Percentiles rank a stretch among this genome's conserved stretches.
These are phyloP conservation scores for Brachyrhaphis roseni DNA, from an alignment of 2,797 vertebrate genomes.

Conservation along the genomic window DNA sequence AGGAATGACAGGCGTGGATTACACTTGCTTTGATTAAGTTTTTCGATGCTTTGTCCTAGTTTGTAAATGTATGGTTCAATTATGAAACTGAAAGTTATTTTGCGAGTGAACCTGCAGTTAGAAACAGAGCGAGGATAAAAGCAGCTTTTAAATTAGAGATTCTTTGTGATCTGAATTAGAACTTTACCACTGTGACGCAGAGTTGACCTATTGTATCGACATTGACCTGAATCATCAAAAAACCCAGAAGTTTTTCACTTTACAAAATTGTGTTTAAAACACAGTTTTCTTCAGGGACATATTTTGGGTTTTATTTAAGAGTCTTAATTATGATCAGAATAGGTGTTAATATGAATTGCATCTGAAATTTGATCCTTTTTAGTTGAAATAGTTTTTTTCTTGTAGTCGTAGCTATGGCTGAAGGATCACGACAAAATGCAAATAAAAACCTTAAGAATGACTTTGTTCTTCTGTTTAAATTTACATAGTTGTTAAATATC, in stretches of 20 bases:
- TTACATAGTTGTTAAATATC: not conserved
- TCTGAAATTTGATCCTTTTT: not conserved
- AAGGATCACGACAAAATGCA: too few relatives aligned
- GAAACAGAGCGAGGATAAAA: constrained; percentile 5
- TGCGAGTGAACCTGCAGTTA: constrained; percentile 2
- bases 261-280: not conserved
- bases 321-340: not conserved
- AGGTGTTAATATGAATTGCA: not conserved
- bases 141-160: not conserved
- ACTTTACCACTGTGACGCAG: not conserved
- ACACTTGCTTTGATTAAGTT: not conserved
- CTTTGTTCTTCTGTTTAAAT: not conserved
- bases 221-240: not conserved
- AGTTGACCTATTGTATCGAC: not conserved
- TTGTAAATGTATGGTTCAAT: constrained; percentile 7
- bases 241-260: not conserved
- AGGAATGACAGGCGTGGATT: not conserved
- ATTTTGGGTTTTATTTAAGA: not conserved
- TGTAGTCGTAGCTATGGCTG: not conserved
- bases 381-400: not conserved
- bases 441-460: too few relatives aligned
- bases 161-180: not conserved
- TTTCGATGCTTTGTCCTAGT: constrained; percentile 19
- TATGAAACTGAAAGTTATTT: constrained; percentile 6
- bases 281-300: not conserved